A percentile compares a stretch with the other conserved stretches of the same genome.
These are phyloP conservation scores for Incurvaria masculella DNA, from an alignment of 2,888 invertebrate species.

Conservation along the genomic window DNA sequence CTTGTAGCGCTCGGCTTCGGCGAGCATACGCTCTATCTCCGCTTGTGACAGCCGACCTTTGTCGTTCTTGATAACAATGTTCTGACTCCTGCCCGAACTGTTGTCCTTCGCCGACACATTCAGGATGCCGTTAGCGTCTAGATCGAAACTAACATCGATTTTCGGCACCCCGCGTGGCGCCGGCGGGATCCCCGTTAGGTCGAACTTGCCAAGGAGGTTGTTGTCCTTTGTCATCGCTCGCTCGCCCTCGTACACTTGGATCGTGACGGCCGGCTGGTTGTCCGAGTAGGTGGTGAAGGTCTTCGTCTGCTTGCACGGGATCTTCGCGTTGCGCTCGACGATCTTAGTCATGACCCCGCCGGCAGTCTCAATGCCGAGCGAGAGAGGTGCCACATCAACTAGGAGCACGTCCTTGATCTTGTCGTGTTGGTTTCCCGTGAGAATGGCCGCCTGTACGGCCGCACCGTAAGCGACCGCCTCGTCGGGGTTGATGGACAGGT, in stretches of 20 bases:
- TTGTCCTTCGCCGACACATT: constrained; percentile 78
- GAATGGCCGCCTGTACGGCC: constrained; percentile 61
- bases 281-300: constrained; percentile 70
- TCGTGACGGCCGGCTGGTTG: constrained; percentile 64
- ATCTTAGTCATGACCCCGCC: constrained; percentile 66
- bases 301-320: constrained; percentile 60
- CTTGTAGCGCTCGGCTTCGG: too few species aligned
- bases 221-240: constrained; percentile 80
- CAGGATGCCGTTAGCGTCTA: constrained; percentile 76
- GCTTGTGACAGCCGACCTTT: constrained; percentile 67
- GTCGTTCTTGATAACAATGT: too few species aligned
- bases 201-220: constrained; percentile 64
- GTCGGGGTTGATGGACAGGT: constrained; percentile 65
- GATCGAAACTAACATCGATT: constrained; percentile 69
- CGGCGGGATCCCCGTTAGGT: constrained; percentile 65
- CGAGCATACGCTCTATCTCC: too few species aligned
- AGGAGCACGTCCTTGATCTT: constrained; percentile 66
- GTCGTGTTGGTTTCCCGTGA: constrained; percentile 60
- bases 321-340: constrained; percentile 59
- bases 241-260: constrained; percentile 69
- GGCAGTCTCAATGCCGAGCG: constrained; percentile 74
- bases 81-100: constrained; percentile 64
- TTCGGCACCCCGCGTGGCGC: constrained; percentile 66
- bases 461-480: constrained; percentile 70
- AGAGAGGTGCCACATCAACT: constrained; percentile 61